Percentiles rank a stretch among this genome's conserved stretches.
Conservation (phyloP, 2,888 invertebrate genomes). For the Scrobipalpa atriplicella region DNA sequence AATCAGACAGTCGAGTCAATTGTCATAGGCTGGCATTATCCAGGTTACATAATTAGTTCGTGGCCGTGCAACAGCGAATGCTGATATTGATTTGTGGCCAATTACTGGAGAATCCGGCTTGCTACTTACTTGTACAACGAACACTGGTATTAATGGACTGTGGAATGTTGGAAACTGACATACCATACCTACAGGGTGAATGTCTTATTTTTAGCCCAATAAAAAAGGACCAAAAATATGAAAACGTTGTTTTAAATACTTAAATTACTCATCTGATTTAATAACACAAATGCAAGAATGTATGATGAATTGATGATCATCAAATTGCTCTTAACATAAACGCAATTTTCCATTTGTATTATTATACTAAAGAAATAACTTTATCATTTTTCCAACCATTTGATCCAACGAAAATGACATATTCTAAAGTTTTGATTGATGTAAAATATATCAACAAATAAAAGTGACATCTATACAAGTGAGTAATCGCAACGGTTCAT, state of each 20-base stretch:
- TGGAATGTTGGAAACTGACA: background rate
- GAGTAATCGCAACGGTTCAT: conserved; percentile 30
- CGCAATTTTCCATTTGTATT: no score
- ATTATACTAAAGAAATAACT: no score
- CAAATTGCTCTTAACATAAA: no score
- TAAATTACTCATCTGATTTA: no score
- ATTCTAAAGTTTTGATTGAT: conserved; percentile 3
- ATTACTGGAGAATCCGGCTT: conserved; percentile 26
- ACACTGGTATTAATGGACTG: background rate
- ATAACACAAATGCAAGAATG: no score
- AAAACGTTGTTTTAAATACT: no score
- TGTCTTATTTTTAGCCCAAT: no score
- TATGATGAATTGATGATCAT: no score
- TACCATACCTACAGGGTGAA: background rate
- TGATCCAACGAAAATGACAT: background rate
- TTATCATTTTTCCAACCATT: background rate
- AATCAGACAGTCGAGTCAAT: conserved; percentile 17
- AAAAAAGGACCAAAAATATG: no score
- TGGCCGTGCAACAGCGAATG: conserved; percentile 40
- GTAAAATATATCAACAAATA: background rate
- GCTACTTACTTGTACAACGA: conserved; percentile 23
- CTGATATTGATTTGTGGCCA: conserved; percentile 50
- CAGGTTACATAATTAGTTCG: conserved; percentile 51
- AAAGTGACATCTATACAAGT: background rate
- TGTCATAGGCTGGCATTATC: conserved; percentile 23